phyloP scores from a whole-genome alignment of 2,113 vertebrate genomes.

The Anguilla rostrata region DNA sequence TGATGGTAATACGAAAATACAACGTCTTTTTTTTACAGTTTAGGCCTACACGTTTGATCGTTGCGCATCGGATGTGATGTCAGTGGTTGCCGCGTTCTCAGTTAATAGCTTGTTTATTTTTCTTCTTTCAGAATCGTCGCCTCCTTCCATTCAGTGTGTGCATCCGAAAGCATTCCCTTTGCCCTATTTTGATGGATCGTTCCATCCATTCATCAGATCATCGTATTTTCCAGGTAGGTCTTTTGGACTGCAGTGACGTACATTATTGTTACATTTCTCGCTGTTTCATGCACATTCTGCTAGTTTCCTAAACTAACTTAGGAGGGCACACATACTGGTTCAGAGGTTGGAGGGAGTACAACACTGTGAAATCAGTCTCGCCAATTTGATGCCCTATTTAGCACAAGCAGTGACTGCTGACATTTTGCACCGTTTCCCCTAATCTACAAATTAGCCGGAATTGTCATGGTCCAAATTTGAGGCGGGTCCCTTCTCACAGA shows the following conservation, averaged over 20 bases:
- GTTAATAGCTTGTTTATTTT: not conserved
- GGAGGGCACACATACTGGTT: conserved; percentile 62
- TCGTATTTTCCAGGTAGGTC: conserved; percentile 90
- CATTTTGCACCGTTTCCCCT: conserved; percentile 81
- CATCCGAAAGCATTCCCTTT: conserved; percentile 84
- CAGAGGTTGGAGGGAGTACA: conserved; percentile 76
- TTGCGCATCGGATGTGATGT: not conserved
- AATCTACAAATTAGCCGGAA: conserved; percentile 86
- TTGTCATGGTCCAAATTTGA: conserved; percentile 85
- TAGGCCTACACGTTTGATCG: not conserved
- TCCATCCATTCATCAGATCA: conserved; percentile 89
- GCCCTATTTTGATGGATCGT: conserved; percentile 87
- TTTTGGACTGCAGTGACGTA: not conserved
- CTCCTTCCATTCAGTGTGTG: conserved; percentile 70
- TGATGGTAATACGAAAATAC: too few species aligned
- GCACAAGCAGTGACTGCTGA: conserved; percentile 82
- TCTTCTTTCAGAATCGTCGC: conserved; percentile 65
- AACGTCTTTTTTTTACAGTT: too few species aligned
- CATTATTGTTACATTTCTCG: not conserved
- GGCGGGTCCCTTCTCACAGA: conserved; percentile 78
- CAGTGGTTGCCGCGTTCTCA: not conserved
- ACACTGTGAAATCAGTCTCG: conserved; percentile 79
- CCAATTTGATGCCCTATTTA: conserved; percentile 89
- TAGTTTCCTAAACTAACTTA: conserved; percentile 7
- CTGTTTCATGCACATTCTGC: conserved; percentile 23